A percentile compares a stretch with the other conserved stretches of the same genome.
These are phyloP conservation scores for Xestobium rufovillosum DNA, from an alignment of 2,888 invertebrate species.

Conservation along the genomic window DNA sequence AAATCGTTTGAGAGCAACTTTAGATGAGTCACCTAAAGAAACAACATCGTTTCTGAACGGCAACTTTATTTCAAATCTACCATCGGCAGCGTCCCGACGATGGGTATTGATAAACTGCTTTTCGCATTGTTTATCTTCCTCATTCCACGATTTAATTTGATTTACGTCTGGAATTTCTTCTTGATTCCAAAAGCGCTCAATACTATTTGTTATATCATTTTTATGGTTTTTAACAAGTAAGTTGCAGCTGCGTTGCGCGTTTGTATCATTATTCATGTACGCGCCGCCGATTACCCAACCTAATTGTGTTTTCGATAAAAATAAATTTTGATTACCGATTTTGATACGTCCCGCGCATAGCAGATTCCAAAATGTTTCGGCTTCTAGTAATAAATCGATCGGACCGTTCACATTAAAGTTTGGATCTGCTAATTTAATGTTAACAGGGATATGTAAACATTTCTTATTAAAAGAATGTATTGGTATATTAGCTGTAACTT, in stretches of 20 bases:
- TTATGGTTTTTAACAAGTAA: conserved; percentile 1
- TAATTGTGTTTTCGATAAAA: conserved; percentile 1
- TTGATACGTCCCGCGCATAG: background rate
- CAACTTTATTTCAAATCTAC: too few species aligned
- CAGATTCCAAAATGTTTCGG: conserved; percentile 7
- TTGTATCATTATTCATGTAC: background rate
- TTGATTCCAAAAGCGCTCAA: conserved; percentile 5
- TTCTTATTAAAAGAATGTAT: too few species aligned
- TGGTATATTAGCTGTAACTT: too few species aligned
- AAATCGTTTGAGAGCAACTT: too few species aligned
- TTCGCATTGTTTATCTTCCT: conserved; percentile 6
- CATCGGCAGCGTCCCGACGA: conserved; percentile 3
- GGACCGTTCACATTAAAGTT: too few species aligned
- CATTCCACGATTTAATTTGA: background rate
- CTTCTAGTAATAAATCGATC: conserved; percentile 3
- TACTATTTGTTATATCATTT: background rate
- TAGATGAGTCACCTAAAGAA: too few species aligned
- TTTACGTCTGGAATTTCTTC: conserved; percentile 3
- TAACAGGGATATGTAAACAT: too few species aligned
- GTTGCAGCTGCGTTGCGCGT: conserved; percentile 2
- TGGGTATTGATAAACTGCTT: too few species aligned
- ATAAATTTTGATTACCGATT: conserved; percentile 3
- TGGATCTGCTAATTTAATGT: too few species aligned
- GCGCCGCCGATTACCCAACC: conserved; percentile 8
- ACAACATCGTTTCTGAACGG: too few species aligned